Evolutionary conservation across 2,888 invertebrate genomes (phyloP).

Genomic region (Thymelicus sylvestris): DNA sequence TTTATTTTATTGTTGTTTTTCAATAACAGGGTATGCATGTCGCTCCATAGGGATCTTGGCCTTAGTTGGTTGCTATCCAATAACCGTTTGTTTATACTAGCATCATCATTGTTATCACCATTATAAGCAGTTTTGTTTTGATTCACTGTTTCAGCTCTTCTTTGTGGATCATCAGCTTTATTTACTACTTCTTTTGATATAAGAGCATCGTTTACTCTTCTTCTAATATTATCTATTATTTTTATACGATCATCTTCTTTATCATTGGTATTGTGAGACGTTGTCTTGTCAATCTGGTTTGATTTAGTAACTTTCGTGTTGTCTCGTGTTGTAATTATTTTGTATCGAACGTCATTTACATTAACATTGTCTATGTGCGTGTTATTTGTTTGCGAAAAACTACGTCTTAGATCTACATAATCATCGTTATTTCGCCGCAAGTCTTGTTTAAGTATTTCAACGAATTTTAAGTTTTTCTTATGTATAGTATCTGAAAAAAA

Average conservation of each 20-base stretch:
- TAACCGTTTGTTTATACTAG: neutral
- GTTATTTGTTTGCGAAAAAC: neutral
- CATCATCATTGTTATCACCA: too few relatives aligned
- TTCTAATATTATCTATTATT: slow-evolving; percentile 23
- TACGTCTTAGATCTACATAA: slow-evolving; percentile 46
- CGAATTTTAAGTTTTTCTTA: slow-evolving; percentile 42
- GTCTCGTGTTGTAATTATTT: neutral
- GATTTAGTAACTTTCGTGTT: neutral
- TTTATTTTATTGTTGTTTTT: neutral
- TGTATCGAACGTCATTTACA: neutral
- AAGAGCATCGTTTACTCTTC: slow-evolving; percentile 26
- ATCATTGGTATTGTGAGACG: neutral
- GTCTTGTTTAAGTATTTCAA: slow-evolving; percentile 51
- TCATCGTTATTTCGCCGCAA: slow-evolving; percentile 63
- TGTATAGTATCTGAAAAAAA: slow-evolving; percentile 20
- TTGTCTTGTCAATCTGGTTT: neutral
- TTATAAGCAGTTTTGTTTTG: neutral
- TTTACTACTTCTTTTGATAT: slow-evolving; percentile 1
- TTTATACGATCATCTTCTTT: slow-evolving; percentile 13
- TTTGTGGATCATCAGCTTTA: neutral
- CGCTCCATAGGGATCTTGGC: neutral
- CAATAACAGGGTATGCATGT: neutral
- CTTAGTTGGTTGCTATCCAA: slow-evolving; percentile 1
- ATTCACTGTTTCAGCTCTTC: neutral
- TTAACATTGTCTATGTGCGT: neutral